These are phyloP conservation scores for Caenorhabditis virilis DNA, from an alignment of 2,888 invertebrate genomes.

Conservation along the genomic window DNA sequence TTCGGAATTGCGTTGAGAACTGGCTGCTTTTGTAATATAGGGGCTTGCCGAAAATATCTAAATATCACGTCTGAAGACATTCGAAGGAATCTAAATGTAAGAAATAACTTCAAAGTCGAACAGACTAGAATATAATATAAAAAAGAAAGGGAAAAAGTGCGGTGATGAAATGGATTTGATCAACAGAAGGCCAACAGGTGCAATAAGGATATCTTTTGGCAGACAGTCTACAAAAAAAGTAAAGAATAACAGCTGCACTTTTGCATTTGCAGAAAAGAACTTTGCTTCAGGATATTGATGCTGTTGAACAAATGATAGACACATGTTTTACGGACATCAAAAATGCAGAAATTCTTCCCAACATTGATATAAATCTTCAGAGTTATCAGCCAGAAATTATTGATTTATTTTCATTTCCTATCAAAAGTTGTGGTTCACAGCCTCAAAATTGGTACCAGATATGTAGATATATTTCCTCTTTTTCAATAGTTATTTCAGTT, in stretches of 20 bases:
- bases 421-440: conserved; percentile 49
- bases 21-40: conserved; percentile 95
- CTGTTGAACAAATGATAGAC: conserved; percentile 55
- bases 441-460: not conserved
- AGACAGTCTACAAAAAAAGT: conserved; percentile 79
- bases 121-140: too few species aligned
- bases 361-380: not conserved
- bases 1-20: conserved; percentile 85
- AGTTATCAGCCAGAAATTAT: conserved; percentile 1
- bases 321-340: conserved; percentile 44
- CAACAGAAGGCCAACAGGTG: conserved; percentile 86
- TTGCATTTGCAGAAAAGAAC: conserved; percentile 79
- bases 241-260: not conserved
- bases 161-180: conserved; percentile 62
- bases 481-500: conserved; percentile 70
- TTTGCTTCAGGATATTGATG: conserved; percentile 76
- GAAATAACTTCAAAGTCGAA: too few species aligned
- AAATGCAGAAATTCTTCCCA: not conserved
- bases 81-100: conserved; percentile 32
- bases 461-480: too few species aligned
- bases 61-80: conserved; percentile 40
- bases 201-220: conserved; percentile 88
- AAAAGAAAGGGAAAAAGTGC: conserved; percentile 63
- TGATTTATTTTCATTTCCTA: conserved; percentile 38
- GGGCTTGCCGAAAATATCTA: conserved; percentile 71